Conservation (phyloP, 2,797 vertebrate species). For the Gephyroberyx darwinii region DNA sequence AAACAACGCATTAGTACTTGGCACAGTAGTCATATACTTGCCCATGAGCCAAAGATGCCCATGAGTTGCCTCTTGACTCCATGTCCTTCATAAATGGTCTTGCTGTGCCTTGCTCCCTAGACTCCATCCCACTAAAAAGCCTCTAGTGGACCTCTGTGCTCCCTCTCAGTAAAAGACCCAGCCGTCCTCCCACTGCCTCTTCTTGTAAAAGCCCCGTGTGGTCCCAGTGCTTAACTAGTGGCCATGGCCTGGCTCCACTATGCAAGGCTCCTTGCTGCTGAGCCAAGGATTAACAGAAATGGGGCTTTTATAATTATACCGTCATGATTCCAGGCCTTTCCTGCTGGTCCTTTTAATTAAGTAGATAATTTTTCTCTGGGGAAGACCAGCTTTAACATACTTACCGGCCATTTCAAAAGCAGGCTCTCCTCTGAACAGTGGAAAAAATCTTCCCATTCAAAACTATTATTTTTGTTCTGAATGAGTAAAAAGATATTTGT, state of each 20-base stretch:
- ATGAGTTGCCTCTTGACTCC: constrained; percentile 52
- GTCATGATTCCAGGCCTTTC: constrained; percentile 82
- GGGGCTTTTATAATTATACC: constrained; percentile 85
- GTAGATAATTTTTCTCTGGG: constrained; percentile 80
- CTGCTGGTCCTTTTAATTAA: constrained; percentile 88
- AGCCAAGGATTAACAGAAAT: constrained; percentile 80
- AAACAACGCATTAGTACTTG: constrained; percentile 35
- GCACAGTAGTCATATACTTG: constrained; percentile 35
- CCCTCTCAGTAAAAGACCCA: constrained; percentile 46
- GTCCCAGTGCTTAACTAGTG: constrained; percentile 62
- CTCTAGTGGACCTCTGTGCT: constrained; percentile 44
- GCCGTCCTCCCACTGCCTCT: constrained; percentile 46
- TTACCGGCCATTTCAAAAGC: constrained; percentile 79
- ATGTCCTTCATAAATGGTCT: constrained; percentile 57
- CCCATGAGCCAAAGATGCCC: constrained; percentile 37
- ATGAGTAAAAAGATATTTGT: constrained; percentile 20
- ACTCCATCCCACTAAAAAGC: constrained; percentile 45
- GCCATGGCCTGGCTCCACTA: constrained; percentile 61
- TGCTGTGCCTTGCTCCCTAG: constrained; percentile 30
- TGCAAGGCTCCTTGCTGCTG: constrained; percentile 67
- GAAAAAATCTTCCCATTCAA: constrained; percentile 45
- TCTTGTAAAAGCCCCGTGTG: constrained; percentile 70
- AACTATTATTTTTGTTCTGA: constrained; percentile 40
- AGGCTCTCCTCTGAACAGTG: constrained; percentile 51
- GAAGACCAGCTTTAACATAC: constrained; percentile 77